Conservation (phyloP, 35 echinoderm and acorn worm species). For the Holothuria glaberrima region DNA sequence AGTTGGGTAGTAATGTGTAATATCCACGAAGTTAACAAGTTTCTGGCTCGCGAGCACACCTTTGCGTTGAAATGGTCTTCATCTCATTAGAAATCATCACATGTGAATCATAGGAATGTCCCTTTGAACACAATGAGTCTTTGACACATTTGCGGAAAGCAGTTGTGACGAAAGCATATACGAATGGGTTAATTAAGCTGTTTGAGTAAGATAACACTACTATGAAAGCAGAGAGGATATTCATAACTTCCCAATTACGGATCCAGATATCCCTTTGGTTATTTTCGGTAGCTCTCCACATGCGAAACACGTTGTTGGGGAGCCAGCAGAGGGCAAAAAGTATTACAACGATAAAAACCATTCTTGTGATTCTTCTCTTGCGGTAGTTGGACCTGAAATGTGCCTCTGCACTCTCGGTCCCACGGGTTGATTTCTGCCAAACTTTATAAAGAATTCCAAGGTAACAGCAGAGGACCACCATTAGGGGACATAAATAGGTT, state of each 20-base stretch:
- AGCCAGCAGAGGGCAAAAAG: slow-evolving; percentile 68
- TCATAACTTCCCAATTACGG: slow-evolving; percentile 12
- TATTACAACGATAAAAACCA: slow-evolving; percentile 59
- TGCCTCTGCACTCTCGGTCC: slow-evolving; percentile 64
- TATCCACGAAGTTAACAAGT: too few relatives aligned
- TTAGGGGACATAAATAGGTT: slow-evolving; percentile 34
- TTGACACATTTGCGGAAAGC: slow-evolving; percentile 52
- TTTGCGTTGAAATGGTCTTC: slow-evolving; percentile 20
- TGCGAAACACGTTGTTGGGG: slow-evolving; percentile 19
- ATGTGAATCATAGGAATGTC: background rate
- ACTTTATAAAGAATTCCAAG: slow-evolving; percentile 35
- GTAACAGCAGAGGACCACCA: slow-evolving; percentile 41
- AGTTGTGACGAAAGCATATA: slow-evolving; percentile 59
- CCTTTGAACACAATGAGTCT: slow-evolving; percentile 38
- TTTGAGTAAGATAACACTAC: slow-evolving; percentile 54
- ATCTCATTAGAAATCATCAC: slow-evolving; percentile 24
- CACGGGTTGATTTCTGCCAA: slow-evolving; percentile 50
- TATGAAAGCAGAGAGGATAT: background rate
- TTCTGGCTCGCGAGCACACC: background rate
- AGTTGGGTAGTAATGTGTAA: too few relatives aligned
- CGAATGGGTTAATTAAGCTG: slow-evolving; percentile 63
- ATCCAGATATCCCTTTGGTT: slow-evolving; percentile 19
- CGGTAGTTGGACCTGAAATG: slow-evolving; percentile 30
- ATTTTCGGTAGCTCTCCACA: slow-evolving; percentile 24
- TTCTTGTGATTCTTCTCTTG: slow-evolving; percentile 52